These are phyloP conservation scores for Ostrea denselamellosa DNA, from an alignment of 1,140 invertebrate genomes.

Conservation along the genomic window DNA sequence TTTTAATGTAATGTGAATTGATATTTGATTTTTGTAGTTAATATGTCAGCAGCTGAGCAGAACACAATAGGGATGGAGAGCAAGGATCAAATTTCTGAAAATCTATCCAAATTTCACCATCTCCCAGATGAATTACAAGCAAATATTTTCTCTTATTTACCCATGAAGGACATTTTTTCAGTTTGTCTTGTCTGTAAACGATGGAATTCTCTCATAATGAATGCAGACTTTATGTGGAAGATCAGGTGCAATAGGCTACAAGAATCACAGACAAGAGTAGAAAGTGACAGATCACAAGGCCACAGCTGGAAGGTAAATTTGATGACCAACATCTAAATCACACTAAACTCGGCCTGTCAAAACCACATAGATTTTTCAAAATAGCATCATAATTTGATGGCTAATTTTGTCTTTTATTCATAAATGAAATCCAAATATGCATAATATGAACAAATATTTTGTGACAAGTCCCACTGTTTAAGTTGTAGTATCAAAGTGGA, in stretches of 20 bases:
- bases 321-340: no score
- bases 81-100: not conserved
- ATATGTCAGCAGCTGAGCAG: no score
- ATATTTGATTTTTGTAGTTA: not conserved
- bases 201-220: not conserved
- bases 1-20: not conserved
- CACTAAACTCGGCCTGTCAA: no score
- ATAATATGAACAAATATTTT: no score
- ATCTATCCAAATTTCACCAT: not conserved
- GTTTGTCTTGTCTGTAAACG: conserved; percentile 4
- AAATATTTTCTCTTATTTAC: not conserved
- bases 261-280: not conserved
- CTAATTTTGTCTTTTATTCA: no score
- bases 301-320: conserved; percentile 51
- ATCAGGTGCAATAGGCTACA: conserved; percentile 31
- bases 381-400: no score
- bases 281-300: conserved; percentile 45
- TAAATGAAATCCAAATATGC: no score
- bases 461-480: no score
- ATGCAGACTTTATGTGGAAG: conserved; percentile 47
- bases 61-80: no score
- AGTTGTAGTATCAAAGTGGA: no score
- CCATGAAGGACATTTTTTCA: not conserved
- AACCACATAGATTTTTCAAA: no score
- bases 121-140: not conserved